Conservation (phyloP, 1,140 invertebrate genomes). For the Bombus waltoni region DNA sequence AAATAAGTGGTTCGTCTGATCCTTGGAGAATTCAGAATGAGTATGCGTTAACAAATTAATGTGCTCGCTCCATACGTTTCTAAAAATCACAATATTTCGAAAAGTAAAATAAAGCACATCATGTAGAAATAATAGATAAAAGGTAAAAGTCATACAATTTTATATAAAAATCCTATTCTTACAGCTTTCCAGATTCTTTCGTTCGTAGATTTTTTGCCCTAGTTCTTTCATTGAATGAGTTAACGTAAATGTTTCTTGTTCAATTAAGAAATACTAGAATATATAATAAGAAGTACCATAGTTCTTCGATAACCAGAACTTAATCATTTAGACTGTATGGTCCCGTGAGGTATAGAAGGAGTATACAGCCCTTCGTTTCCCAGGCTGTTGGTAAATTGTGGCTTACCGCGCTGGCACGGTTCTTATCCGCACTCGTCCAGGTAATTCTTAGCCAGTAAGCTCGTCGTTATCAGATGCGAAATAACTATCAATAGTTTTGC, state of each 20-base stretch:
- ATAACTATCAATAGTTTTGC: conserved; percentile 33
- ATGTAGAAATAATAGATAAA: neutral
- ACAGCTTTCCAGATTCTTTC: neutral
- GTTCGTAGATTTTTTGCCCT: too few relatives aligned
- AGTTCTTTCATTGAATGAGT: too few relatives aligned
- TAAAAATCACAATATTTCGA: neutral
- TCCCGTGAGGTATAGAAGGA: conserved; percentile 24
- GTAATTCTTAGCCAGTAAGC: conserved; percentile 56
- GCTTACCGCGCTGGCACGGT: conserved; percentile 63
- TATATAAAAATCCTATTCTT: neutral
- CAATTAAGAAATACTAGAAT: too few relatives aligned
- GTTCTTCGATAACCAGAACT: neutral
- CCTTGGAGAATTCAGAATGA: neutral
- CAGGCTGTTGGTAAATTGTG: conserved; percentile 62
- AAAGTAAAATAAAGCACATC: neutral
- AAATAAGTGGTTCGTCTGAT: neutral
- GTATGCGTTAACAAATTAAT: neutral
- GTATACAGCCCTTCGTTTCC: conserved; percentile 54
- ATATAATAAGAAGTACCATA: neutral
- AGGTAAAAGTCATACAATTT: neutral
- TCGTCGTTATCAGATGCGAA: conserved; percentile 54
- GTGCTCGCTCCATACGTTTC: neutral
- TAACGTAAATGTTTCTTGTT: neutral
- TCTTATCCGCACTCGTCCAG: conserved; percentile 62
- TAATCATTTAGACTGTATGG: conserved; percentile 54